phyloP scores from a whole-genome alignment of 2,888 invertebrate species.

The Drosophila lacicola region DNA sequence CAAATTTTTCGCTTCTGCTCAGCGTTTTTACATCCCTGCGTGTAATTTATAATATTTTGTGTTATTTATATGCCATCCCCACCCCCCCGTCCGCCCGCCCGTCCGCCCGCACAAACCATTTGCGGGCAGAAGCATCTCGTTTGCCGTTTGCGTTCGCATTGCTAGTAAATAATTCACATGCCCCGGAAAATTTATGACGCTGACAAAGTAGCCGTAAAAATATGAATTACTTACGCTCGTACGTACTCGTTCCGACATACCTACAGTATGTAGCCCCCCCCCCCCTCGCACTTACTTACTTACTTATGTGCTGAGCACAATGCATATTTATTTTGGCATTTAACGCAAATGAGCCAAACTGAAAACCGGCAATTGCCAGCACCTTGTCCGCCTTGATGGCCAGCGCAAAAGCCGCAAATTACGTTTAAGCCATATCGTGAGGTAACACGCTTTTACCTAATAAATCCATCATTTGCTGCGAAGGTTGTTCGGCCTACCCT shows the following conservation, averaged over 20 bases:
- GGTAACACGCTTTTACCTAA: constrained; percentile 57
- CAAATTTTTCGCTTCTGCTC: constrained; percentile 69
- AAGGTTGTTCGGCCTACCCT: constrained; percentile 20
- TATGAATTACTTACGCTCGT: constrained; percentile 68
- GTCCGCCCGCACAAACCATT: constrained; percentile 1
- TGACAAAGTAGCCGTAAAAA: constrained; percentile 80
- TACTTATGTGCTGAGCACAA: constrained; percentile 30
- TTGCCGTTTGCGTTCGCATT: constrained; percentile 61
- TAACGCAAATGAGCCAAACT: constrained; percentile 54
- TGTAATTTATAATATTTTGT: constrained; percentile 80
- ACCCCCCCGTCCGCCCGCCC: not conserved
- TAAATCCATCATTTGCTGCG: constrained; percentile 63
- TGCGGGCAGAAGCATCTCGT: constrained; percentile 23
- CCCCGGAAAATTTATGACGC: constrained; percentile 72
- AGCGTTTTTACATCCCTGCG: constrained; percentile 68
- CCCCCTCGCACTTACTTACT: not conserved
- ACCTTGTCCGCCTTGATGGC: constrained; percentile 23
- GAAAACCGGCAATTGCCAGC: constrained; percentile 26
- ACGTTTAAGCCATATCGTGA: constrained; percentile 56
- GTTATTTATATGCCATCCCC: constrained; percentile 70
- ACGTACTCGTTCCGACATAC: constrained; percentile 7
- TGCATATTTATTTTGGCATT: constrained; percentile 61
- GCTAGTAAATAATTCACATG: constrained; percentile 80
- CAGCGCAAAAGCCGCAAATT: constrained; percentile 65
- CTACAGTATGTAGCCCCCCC: not conserved